A percentile compares a stretch with the other conserved stretches of the same genome.
Conservation (phyloP, 2,888 invertebrate species). For the Leptura quadrifasciata region DNA sequence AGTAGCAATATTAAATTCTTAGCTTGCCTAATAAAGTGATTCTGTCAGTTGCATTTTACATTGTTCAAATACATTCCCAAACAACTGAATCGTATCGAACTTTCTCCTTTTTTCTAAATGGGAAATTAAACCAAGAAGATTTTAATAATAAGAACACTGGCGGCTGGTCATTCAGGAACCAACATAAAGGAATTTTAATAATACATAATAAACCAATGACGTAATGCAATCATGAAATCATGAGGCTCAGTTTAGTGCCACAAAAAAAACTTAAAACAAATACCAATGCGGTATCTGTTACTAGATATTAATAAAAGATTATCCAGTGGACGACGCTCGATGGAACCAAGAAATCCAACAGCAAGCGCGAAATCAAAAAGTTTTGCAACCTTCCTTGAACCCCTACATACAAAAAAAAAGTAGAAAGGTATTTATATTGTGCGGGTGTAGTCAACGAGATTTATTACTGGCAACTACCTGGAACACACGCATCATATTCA, state of each 20-base stretch:
- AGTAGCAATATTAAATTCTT: no score
- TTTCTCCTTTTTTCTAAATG: not conserved
- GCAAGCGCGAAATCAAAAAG: not conserved
- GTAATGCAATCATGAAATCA: not conserved
- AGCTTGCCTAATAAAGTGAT: not conserved
- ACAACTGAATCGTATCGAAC: not conserved
- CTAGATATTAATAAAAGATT: not conserved
- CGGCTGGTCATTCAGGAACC: not conserved
- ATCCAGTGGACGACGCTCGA: not conserved
- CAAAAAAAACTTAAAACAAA: not conserved
- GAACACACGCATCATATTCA: constrained; percentile 27
- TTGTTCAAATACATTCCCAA: not conserved
- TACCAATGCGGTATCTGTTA: not conserved
- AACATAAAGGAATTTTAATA: constrained; percentile 7
- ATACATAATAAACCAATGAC: constrained; percentile 1
- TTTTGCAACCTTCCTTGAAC: constrained; percentile 25
- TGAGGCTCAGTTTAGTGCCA: not conserved
- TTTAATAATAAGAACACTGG: not conserved
- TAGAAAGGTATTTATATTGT: constrained; percentile 3
- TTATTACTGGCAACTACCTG: constrained; percentile 34
- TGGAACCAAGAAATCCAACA: constrained; percentile 2
- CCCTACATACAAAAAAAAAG: not conserved
- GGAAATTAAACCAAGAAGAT: not conserved
- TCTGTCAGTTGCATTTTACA: not conserved
- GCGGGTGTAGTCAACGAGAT: constrained; percentile 35